A percentile compares a stretch with the other conserved stretches of the same genome.
Conservation (phyloP, 64 coral and sea anemone genomes). For the Actinia equina region DNA sequence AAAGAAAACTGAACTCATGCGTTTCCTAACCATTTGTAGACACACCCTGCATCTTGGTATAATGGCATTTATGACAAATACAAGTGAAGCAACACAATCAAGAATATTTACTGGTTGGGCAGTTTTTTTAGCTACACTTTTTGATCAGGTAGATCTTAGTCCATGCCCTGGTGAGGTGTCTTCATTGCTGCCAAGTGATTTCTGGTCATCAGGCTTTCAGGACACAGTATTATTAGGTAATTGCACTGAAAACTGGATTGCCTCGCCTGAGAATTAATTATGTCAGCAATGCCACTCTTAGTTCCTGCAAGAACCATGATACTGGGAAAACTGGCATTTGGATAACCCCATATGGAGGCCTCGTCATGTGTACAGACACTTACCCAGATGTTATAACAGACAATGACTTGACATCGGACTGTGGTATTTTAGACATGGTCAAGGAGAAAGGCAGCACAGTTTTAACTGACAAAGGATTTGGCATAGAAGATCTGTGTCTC, state of each 20-base stretch:
- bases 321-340: constrained; percentile 55
- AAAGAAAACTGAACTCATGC: constrained; percentile 50
- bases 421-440: constrained; percentile 60
- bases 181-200: constrained; percentile 38
- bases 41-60: constrained; percentile 46
- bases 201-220: constrained; percentile 38
- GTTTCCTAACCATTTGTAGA: constrained; percentile 41
- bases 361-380: constrained; percentile 47
- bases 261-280: constrained; percentile 56
- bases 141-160: constrained; percentile 55
- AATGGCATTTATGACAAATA: constrained; percentile 38
- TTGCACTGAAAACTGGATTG: constrained; percentile 61
- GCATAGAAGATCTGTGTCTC: constrained; percentile 51
- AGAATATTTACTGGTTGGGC: constrained; percentile 74
- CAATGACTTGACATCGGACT: constrained; percentile 55
- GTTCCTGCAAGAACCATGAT: constrained; percentile 51
- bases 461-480: constrained; percentile 68
- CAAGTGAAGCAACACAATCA: constrained; percentile 56
- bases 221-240: constrained; percentile 50
- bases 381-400: constrained; percentile 55
- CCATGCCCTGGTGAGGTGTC: constrained; percentile 51
- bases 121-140: constrained; percentile 57
- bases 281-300: constrained; percentile 46
- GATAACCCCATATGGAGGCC: constrained; percentile 52
- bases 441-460: constrained; percentile 37